Conservation (phyloP, 2,113 vertebrate genomes). For the Forbesichthys papilliferus region DNA sequence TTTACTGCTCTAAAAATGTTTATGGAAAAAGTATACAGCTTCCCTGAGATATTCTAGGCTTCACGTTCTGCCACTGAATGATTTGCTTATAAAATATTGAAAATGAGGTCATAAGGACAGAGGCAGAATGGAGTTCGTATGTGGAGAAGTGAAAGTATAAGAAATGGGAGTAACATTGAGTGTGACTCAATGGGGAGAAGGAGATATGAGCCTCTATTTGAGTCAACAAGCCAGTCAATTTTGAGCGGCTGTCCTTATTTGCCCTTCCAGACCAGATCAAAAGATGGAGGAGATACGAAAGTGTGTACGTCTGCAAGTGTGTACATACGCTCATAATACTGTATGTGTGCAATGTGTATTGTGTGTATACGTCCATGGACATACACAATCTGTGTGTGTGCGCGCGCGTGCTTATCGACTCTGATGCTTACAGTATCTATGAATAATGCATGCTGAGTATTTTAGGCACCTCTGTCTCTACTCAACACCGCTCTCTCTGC, state of each 20-base stretch:
- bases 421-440: conserved; percentile 54
- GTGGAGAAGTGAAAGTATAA: conserved; percentile 27
- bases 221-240: conserved; percentile 42
- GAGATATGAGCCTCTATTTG: conserved; percentile 23
- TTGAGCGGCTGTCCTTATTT: conserved; percentile 50
- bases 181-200: conserved; percentile 9
- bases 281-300: conserved; percentile 41
- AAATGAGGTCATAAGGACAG: neutral
- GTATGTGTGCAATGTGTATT: neutral
- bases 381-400: conserved; percentile 9
- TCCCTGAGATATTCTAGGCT: too few relatives aligned
- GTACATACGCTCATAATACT: neutral
- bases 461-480: conserved; percentile 43
- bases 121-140: neutral
- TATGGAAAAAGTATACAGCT: too few relatives aligned
- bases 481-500: conserved; percentile 15
- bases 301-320: conserved; percentile 11
- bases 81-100: neutral
- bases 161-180: neutral
- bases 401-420: conserved; percentile 33
- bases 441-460: conserved; percentile 70
- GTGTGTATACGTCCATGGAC: conserved; percentile 4
- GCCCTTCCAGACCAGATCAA: conserved; percentile 50
- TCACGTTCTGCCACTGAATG: too few relatives aligned
- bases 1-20: too few relatives aligned